Base-by-base conservation (phyloP, 2,888 invertebrate species). In the Liposcelis brunnea region DNA sequence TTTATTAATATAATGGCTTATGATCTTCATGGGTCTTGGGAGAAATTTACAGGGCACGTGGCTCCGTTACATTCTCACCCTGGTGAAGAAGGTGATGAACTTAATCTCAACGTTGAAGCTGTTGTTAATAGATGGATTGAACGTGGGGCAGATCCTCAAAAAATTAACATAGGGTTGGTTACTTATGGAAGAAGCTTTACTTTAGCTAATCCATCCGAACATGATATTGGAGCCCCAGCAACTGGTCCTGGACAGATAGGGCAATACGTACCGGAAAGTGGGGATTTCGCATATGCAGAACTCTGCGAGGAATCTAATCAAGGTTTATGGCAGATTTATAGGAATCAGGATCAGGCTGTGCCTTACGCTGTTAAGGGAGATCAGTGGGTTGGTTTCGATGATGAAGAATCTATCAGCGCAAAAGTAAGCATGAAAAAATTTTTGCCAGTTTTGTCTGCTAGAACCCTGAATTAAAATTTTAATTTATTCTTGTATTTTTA, bases 1-100 rank as follows among this genome's bases (percentile, higher is more conserved):
- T 65, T 75, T 19, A 70, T 82, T 36, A 74, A 75, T 53, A 54
- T 85, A 0, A 83, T 84, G 82, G 59, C 78, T 0, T 84, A 84
- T 52, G 82, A 82, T 56, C 64, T 80, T 52, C 74, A 80, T 52
- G 80, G 80, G 1, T 60, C 73, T 1, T 80, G 76, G 75, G 77
- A 82, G 40, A 43, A 56, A 0, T 61, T 62, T 1, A 74, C 77
- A 1, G 81, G 79, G 0, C 71, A 77, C 45, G 79, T 81, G 55
- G 69, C 82, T 1, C 77, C 80, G 0, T 63, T 84, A 0, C 72
- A 71, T 49, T 16, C 40, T 21, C 19, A 11, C 7, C 15, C 16
- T 19, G 40, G 40, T 3, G 40, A 40, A 21, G 56, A 62, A 0
- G 54, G 53, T 2, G 52, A 50, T 1, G 52, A 57, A 2, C 54